phyloP scores from a whole-genome alignment of 2,797 vertebrate genomes.

The Chromis chromis region DNA sequence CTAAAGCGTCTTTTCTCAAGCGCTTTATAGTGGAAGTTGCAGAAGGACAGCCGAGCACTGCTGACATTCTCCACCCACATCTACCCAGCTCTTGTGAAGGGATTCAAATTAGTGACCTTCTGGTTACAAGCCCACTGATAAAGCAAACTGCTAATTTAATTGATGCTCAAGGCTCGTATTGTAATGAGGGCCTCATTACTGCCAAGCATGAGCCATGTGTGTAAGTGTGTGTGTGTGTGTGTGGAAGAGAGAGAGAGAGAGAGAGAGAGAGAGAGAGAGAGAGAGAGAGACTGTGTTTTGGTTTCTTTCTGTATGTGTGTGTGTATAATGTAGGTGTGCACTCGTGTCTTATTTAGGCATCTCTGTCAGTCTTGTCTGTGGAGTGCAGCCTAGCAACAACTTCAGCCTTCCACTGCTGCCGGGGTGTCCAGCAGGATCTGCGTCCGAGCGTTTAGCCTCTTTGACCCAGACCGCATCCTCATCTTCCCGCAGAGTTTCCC shows the following conservation, averaged over 20 bases:
- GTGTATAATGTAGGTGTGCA: background rate
- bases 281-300: no score
- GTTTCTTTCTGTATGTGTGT: no score
- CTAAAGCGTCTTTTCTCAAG: background rate
- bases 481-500: slow-evolving; percentile 49
- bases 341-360: slow-evolving; percentile 23
- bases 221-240: background rate
- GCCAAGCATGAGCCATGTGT: slow-evolving; percentile 29
- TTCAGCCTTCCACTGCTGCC: slow-evolving; percentile 17
- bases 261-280: no score
- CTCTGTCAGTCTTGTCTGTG: slow-evolving; percentile 3
- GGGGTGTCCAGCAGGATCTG: slow-evolving; percentile 37
- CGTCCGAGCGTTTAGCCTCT: slow-evolving; percentile 61
- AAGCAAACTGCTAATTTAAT: slow-evolving; percentile 59
- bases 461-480: slow-evolving; percentile 60
- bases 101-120: slow-evolving; percentile 48
- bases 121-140: slow-evolving; percentile 44
- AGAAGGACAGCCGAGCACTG: slow-evolving; percentile 1
- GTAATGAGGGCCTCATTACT: slow-evolving; percentile 52
- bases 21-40: background rate
- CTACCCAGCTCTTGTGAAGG: slow-evolving; percentile 26
- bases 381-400: slow-evolving; percentile 44
- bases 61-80: slow-evolving; percentile 28
- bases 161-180: slow-evolving; percentile 37
- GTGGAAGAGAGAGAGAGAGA: no score